Evolutionary conservation across 2,888 invertebrate species (phyloP).

Genomic region (Mythimna vitellina): DNA sequence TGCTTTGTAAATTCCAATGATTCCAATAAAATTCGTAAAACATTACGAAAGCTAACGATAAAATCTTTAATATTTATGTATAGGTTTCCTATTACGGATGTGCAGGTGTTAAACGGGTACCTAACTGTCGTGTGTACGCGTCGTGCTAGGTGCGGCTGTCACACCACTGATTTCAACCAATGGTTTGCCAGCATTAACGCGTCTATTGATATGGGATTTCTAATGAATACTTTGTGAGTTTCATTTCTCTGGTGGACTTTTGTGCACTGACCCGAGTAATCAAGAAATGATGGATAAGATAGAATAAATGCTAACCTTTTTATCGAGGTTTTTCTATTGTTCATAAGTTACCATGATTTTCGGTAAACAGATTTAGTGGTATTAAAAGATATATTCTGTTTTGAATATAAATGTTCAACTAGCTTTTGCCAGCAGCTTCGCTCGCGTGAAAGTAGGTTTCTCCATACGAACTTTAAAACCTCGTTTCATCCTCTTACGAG

Average conservation of each 20-base stretch:
- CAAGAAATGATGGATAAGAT: neutral
- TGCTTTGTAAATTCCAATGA: conserved; percentile 16
- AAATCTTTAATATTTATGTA: conserved; percentile 17
- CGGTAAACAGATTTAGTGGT: neutral
- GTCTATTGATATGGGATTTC: conserved; percentile 27
- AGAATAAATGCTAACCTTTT: neutral
- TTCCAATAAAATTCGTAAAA: neutral
- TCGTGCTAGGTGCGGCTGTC: conserved; percentile 71
- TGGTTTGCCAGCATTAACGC: conserved; percentile 59
- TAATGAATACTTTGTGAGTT: conserved; percentile 33
- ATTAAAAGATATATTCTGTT: neutral
- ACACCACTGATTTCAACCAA: conserved; percentile 79
- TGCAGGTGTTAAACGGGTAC: conserved; percentile 35
- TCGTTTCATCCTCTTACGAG: too few species aligned
- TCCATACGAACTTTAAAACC: too few species aligned
- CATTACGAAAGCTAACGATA: conserved; percentile 18
- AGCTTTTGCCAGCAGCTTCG: too few species aligned
- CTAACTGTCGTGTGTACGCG: neutral
- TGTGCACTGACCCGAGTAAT: neutral
- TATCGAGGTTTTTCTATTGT: neutral
- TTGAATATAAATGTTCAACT: neutral
- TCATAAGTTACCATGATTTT: neutral
- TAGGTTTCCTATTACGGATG: conserved; percentile 44
- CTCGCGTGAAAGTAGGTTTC: too few species aligned
- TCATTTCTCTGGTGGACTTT: neutral